These are phyloP conservation scores for Dendrocopos noguchii DNA, from an alignment of 2,113 vertebrate genomes.

Conservation along the genomic window DNA sequence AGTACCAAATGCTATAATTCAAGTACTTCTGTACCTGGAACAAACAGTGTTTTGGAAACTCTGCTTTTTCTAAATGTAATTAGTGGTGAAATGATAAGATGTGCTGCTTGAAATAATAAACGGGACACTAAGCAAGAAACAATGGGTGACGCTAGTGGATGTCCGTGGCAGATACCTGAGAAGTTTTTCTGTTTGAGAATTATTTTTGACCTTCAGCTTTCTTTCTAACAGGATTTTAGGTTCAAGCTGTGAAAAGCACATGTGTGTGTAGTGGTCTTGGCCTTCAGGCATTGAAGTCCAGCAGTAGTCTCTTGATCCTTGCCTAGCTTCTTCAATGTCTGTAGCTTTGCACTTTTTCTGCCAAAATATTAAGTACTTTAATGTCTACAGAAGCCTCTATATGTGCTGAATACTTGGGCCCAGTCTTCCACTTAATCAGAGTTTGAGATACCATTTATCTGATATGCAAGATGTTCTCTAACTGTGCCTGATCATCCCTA, in stretches of 20 bases:
- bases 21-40: background rate
- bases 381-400: background rate
- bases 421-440: background rate
- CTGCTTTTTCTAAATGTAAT: background rate
- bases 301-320: background rate
- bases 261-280: background rate
- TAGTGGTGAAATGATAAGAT: background rate
- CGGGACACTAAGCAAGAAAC: background rate
- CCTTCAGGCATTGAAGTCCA: background rate
- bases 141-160: background rate
- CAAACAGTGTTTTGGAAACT: background rate
- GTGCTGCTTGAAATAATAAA: background rate
- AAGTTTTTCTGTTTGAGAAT: background rate
- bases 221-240: background rate
- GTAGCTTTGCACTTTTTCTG: background rate
- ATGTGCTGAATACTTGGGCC: background rate
- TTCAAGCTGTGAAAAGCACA: background rate
- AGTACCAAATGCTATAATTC: background rate
- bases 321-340: background rate
- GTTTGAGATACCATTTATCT: background rate
- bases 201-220: background rate
- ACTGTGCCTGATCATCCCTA: background rate
- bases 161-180: background rate
- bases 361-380: background rate
- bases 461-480: background rate